A percentile compares a stretch with the other conserved stretches of the same genome.
Conservation (phyloP, 92 coral and sea anemone genomes). For the Metridium senile region DNA sequence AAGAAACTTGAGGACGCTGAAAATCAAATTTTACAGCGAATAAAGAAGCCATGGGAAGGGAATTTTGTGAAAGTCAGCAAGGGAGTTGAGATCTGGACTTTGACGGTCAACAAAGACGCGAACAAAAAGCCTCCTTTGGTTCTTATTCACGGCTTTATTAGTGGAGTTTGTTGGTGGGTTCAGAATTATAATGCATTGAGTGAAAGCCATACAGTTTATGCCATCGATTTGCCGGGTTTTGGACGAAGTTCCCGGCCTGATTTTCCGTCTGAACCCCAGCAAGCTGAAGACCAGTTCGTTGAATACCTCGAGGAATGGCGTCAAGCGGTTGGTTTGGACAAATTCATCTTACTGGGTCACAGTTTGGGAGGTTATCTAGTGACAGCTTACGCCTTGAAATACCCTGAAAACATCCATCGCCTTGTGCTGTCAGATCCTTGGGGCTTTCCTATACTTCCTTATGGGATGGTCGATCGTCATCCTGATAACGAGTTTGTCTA, state of each 20-base stretch:
- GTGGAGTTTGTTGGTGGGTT: slow-evolving; percentile 94
- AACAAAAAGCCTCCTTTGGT: slow-evolving; percentile 75
- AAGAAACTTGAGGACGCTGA: slow-evolving; percentile 82
- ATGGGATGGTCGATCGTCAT: slow-evolving; percentile 87
- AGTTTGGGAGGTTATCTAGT: slow-evolving; percentile 93
- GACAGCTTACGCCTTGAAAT: slow-evolving; percentile 78
- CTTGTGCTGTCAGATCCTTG: slow-evolving; percentile 92
- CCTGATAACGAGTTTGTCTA: slow-evolving; percentile 60
- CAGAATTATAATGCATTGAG: slow-evolving; percentile 75
- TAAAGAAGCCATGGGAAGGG: slow-evolving; percentile 76
- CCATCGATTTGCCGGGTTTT: slow-evolving; percentile 96
- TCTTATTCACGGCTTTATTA: slow-evolving; percentile 83
- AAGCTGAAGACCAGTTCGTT: slow-evolving; percentile 80
- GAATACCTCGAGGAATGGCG: slow-evolving; percentile 94
- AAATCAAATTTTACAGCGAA: slow-evolving; percentile 59
- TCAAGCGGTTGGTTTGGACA: slow-evolving; percentile 74
- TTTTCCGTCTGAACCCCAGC: slow-evolving; percentile 48
- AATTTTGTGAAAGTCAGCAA: slow-evolving; percentile 76
- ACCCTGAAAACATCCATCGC: slow-evolving; percentile 81
- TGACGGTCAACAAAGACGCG: slow-evolving; percentile 74
- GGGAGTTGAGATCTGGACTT: slow-evolving; percentile 81
- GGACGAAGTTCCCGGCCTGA: slow-evolving; percentile 93
- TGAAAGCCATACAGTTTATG: slow-evolving; percentile 82
- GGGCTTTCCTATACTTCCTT: slow-evolving; percentile 96
- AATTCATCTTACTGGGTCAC: slow-evolving; percentile 85